These are phyloP conservation scores for Papilio aristodemus DNA, from an alignment of 1,140 invertebrate genomes.

Conservation along the genomic window DNA sequence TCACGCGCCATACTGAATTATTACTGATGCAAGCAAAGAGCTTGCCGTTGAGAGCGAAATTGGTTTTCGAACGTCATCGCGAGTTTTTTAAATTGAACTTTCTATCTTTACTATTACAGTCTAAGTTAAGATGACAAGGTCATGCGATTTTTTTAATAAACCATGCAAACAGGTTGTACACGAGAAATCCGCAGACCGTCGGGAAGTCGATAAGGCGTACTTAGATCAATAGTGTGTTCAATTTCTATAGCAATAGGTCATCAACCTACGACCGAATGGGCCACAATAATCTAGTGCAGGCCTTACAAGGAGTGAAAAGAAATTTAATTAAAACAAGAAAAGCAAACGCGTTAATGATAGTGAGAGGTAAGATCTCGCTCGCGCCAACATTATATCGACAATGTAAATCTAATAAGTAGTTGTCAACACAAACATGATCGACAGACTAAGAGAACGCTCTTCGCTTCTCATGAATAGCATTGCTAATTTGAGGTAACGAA, in stretches of 20 bases:
- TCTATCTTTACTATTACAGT: slow-evolving; percentile 44
- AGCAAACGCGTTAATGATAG: neutral
- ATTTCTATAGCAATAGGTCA: slow-evolving; percentile 32
- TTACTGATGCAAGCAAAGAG: slow-evolving; percentile 54
- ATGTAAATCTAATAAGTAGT: neutral
- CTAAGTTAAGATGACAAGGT: slow-evolving; percentile 35
- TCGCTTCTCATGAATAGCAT: neutral
- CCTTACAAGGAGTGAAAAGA: slow-evolving; percentile 30
- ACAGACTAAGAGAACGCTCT: neutral
- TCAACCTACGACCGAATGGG: slow-evolving; percentile 33
- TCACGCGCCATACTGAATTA: slow-evolving; percentile 72
- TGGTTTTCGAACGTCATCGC: slow-evolving; percentile 52
- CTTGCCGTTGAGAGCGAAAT: slow-evolving; percentile 66
- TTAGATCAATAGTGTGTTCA: slow-evolving; percentile 41
- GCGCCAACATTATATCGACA: slow-evolving; percentile 10
- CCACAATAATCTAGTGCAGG: slow-evolving; percentile 1
- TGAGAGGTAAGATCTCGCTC: neutral
- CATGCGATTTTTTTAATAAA: slow-evolving; percentile 44
- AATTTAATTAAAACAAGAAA: slow-evolving; percentile 24
- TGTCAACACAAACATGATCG: neutral
- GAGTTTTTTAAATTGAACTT: slow-evolving; percentile 46
- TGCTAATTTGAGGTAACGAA: slow-evolving; percentile 1
- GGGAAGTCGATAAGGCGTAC: slow-evolving; percentile 48
- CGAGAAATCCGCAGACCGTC: slow-evolving; percentile 59
- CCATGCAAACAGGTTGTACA: slow-evolving; percentile 58